Evolutionary conservation across 2,888 invertebrate genomes (phyloP).

Genomic region (Alitta virens): DNA sequence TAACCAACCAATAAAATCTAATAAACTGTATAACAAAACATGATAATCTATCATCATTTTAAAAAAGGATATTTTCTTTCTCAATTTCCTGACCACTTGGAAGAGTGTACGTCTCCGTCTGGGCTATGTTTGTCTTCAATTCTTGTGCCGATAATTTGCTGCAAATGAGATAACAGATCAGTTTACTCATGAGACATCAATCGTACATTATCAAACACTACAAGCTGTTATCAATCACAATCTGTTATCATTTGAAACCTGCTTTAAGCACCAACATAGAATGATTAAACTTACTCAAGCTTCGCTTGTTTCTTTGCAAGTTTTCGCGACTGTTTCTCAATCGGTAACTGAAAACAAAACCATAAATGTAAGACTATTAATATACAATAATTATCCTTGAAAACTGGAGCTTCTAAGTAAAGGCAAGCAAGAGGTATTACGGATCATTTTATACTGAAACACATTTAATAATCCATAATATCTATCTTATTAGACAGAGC

Average conservation of each 20-base stretch:
- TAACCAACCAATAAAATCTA: no score
- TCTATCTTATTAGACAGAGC: no score
- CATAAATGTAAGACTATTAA: background rate
- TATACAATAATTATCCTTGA: background rate
- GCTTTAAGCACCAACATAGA: no score
- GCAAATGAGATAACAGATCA: conserved; percentile 1
- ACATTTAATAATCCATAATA: no score
- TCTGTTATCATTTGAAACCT: background rate
- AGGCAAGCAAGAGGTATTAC: no score
- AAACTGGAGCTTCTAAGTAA: background rate
- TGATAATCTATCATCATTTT: no score
- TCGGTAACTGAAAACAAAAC: conserved; percentile 69
- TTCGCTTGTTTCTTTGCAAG: conserved; percentile 72
- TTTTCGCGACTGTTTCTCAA: conserved; percentile 79
- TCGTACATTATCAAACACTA: background rate
- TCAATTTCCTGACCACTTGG: conserved; percentile 74
- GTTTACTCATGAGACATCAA: background rate
- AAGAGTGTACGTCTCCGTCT: conserved; percentile 66
- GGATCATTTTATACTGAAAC: no score
- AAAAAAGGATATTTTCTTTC: conserved; percentile 58
- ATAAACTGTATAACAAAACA: no score
- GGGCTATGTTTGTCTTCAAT: conserved; percentile 72
- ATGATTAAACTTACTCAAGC: conserved; percentile 60
- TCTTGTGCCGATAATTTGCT: conserved; percentile 77
- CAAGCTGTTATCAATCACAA: no score